phyloP scores from a whole-genome alignment of 2,888 invertebrate species.

The Carabus problematicus region DNA sequence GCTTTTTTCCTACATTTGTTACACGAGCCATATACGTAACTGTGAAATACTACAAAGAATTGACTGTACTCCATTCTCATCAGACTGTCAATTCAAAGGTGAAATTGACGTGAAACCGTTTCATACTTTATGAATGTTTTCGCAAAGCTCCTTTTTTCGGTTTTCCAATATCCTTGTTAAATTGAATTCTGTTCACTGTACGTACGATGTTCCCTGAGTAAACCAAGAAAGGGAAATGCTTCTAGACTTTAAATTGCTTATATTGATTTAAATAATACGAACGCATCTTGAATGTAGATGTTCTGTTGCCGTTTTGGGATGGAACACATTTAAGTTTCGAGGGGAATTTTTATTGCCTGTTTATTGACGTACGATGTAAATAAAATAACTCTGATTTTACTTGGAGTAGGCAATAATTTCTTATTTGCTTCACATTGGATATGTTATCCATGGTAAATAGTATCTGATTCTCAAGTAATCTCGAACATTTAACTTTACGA shows the following conservation, averaged over 20 bases:
- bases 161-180: constrained; percentile 22
- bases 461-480: too few relatives aligned
- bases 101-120: constrained; percentile 9
- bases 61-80: too few relatives aligned
- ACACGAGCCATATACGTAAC: too few relatives aligned
- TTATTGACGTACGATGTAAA: background rate
- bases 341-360: background rate
- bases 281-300: constrained; percentile 22
- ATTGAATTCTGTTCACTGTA: constrained; percentile 21
- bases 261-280: constrained; percentile 29
- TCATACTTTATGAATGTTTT: constrained; percentile 16
- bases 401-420: too few relatives aligned
- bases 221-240: background rate
- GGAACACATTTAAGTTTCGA: background rate
- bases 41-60: too few relatives aligned
- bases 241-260: constrained; percentile 24
- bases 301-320: background rate
- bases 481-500: too few relatives aligned
- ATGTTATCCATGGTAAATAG: too few relatives aligned
- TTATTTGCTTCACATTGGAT: too few relatives aligned
- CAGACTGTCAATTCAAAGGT: background rate
- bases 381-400: too few relatives aligned
- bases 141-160: constrained; percentile 6
- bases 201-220: background rate
- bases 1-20: too few relatives aligned